Evolutionary conservation across 2,888 invertebrate species (phyloP).

Genomic region (Argyra leucocephala): DNA sequence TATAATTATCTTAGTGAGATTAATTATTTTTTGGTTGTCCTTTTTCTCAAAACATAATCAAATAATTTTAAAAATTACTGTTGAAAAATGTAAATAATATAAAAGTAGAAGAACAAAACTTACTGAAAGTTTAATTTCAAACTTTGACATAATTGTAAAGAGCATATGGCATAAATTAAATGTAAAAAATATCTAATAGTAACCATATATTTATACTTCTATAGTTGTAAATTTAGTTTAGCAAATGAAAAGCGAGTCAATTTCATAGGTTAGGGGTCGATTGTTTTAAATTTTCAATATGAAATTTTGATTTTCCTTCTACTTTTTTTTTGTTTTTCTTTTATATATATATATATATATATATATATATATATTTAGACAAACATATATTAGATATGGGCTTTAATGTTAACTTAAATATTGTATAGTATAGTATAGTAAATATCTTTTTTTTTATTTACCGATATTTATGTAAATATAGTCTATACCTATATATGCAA

Average conservation of each 20-base stretch:
- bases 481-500: no score
- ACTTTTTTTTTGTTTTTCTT: neutral
- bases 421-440: no score
- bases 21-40: no score
- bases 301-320: neutral
- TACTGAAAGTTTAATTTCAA: conserved; percentile 3
- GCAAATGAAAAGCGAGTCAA: neutral
- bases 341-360: neutral
- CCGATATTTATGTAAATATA: no score
- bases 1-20: no score
- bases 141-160: conserved; percentile 3
- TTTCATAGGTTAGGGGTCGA: neutral
- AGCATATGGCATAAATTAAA: neutral
- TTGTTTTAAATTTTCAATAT: neutral
- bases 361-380: no score
- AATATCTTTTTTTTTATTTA: no score
- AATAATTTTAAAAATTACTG: no score
- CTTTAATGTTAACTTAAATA: neutral
- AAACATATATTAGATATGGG: neutral
- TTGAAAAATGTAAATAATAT: no score
- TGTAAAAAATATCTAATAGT: neutral
- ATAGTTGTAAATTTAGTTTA: no score
- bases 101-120: neutral
- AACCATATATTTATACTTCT: neutral
- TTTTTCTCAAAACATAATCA: no score